Base-by-base conservation (phyloP, 1,140 invertebrate species). In the Episyrphus balteatus region DNA sequence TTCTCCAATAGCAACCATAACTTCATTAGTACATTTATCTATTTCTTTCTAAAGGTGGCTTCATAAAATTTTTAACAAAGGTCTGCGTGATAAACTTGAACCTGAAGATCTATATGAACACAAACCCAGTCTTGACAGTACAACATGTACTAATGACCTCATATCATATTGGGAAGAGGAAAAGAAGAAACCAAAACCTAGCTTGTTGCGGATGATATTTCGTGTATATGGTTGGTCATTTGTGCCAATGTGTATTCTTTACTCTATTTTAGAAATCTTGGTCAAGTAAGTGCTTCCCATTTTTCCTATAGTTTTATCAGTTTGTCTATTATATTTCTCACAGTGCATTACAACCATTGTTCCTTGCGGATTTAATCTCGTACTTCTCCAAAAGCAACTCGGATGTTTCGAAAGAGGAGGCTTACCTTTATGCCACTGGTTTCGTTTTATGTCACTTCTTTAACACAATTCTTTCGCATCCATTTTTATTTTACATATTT, bases 401-500 rank as follows among this genome's bases (percentile, higher is more conserved):
- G 1, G 42, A 57, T 17, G 48, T 56, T 14, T 70, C 73, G 41
- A 59, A 55, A 1, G 69, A 72, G 46, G 53, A 73, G 39, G 77
- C 77, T 3, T 78, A 78, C 51, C 57, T 78, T 33, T 77, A 72
- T 52, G 77, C 75, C 42, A 73, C 70, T 45, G 67, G 72, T 8
- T 71, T 85, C 48, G 77, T 80, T 55, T 51, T 77, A 51, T 55
- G 73, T 31, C 72, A 71, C 30, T 61, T 80, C 14, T 39, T 75
- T 11, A 73, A 76, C 15, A 72, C 79, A 2, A 59, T 84, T 2
- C 67, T 77, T 36, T 74, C 83, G 50, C 84, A 88, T 64, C 83
- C 83, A 11, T 76, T 79, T 50, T 80, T 83, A 66, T 79, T 86
- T 58, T 72, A 72, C 38, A 75, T 84, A 30, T 75, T 76, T 47